Evolutionary conservation across 2,888 invertebrate genomes (phyloP).

Genomic region (Ophion ventricosus): DNA sequence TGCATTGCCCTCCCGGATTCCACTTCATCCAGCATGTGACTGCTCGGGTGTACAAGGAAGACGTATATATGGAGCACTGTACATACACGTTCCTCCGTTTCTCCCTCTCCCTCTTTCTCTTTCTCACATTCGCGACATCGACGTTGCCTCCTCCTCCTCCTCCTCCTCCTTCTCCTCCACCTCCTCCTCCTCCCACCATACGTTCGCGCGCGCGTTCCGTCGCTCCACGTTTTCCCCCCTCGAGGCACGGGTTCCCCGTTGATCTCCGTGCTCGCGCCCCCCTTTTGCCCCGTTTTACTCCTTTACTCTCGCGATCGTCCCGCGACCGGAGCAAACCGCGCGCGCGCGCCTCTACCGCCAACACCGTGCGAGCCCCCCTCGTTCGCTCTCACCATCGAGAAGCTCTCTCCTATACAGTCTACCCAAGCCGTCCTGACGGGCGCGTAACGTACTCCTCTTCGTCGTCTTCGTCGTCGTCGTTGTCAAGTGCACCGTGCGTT

Average conservation of each 20-base stretch:
- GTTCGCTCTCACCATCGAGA: constrained; percentile 37
- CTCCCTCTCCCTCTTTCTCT: constrained; percentile 27
- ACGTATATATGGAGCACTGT: background rate
- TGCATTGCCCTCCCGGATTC: constrained; percentile 11
- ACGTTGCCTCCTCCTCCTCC: constrained; percentile 81
- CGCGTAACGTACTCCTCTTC: constrained; percentile 60
- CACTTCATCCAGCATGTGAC: background rate
- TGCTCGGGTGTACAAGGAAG: background rate
- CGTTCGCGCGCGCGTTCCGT: constrained; percentile 59
- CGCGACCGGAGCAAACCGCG: constrained; percentile 60
- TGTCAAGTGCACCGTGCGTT: constrained; percentile 19
- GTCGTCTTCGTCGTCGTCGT: constrained; percentile 46
- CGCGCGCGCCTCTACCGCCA: constrained; percentile 64
- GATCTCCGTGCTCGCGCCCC: constrained; percentile 42
- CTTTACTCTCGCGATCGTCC: constrained; percentile 59
- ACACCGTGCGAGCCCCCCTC: constrained; percentile 54
- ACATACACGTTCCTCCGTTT: constrained; percentile 19
- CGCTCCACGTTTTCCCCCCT: constrained; percentile 65
- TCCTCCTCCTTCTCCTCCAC: constrained; percentile 84
- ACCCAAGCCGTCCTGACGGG: constrained; percentile 64
- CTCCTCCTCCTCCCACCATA: constrained; percentile 62
- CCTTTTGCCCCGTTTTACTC: constrained; percentile 61
- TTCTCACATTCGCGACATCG: constrained; percentile 36
- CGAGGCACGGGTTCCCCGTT: constrained; percentile 64
- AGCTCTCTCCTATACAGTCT: constrained; percentile 71